phyloP scores from a whole-genome alignment of 2,797 vertebrate genomes.

The Anguilla marmorata region DNA sequence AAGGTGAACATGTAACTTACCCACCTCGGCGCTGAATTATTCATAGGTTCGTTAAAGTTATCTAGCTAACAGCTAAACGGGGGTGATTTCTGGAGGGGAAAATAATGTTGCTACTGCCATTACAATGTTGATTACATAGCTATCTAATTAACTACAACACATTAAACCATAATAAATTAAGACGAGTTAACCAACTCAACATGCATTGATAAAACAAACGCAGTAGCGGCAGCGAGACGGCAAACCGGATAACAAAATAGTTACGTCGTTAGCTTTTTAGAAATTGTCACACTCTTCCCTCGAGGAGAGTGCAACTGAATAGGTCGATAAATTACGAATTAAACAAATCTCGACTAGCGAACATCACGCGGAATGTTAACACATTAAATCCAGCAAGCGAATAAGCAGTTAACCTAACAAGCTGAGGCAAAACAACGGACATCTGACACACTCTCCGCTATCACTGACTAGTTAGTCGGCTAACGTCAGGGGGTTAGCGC shows the following conservation, averaged over 20 bases:
- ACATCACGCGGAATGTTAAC: no score
- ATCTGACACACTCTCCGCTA: neutral
- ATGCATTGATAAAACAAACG: neutral
- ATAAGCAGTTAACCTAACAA: neutral
- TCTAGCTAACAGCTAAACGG: neutral
- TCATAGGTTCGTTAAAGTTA: neutral
- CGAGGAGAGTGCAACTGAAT: neutral
- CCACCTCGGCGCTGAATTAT: neutral
- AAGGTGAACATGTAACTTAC: neutral
- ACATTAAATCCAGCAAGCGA: neutral
- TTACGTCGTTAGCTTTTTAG: neutral
- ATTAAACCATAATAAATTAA: neutral
- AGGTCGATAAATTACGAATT: neutral
- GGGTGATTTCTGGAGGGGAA: neutral
- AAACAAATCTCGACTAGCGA: neutral
- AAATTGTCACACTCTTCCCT: neutral
- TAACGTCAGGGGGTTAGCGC: neutral
- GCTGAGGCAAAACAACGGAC: neutral
- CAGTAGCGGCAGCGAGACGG: neutral
- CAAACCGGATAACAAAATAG: slow-evolving; percentile 1
- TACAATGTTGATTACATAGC: neutral
- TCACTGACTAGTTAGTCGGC: neutral
- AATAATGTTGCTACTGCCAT: neutral
- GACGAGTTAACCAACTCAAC: neutral
- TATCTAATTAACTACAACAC: neutral